Conservation (phyloP, 2,113 vertebrate species). For the Anas platyrhynchos region DNA sequence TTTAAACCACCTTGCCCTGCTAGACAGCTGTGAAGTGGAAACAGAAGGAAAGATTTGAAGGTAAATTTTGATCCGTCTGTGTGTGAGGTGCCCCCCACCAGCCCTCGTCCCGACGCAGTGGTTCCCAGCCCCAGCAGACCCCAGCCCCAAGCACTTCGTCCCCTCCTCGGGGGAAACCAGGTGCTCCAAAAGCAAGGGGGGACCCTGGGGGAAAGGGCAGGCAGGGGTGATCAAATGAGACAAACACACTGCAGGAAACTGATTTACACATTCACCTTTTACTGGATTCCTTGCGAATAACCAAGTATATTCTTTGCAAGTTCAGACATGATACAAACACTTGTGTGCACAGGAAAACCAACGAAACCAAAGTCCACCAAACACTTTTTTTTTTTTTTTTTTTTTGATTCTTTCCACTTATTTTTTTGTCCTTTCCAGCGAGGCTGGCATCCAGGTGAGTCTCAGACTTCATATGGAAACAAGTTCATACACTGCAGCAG, state of each 20-base stretch:
- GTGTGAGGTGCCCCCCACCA: slow-evolving; percentile 7
- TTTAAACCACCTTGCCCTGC: background rate
- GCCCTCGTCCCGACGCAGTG: background rate
- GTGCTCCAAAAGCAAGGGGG: background rate
- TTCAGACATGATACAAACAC: slow-evolving; percentile 58
- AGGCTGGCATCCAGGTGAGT: background rate
- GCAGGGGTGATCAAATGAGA: slow-evolving; percentile 53
- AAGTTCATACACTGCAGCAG: background rate
- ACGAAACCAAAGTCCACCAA: slow-evolving; percentile 6
- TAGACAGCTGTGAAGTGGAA: background rate
- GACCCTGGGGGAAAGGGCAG: background rate
- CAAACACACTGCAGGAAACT: slow-evolving; percentile 13
- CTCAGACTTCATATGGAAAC: background rate
- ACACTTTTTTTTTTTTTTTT: background rate
- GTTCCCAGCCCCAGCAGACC: background rate
- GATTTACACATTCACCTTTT: slow-evolving; percentile 45
- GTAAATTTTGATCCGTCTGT: background rate
- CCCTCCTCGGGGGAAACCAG: background rate
- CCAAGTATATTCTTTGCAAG: slow-evolving; percentile 20
- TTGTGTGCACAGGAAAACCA: background rate
- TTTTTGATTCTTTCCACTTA: background rate
- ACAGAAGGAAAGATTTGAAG: background rate
- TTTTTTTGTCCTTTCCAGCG: background rate
- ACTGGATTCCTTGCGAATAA: slow-evolving; percentile 48
- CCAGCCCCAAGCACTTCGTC: background rate